Evolutionary conservation across 2,797 vertebrate genomes (phyloP).

Genomic region (Prunella strophiata): DNA sequence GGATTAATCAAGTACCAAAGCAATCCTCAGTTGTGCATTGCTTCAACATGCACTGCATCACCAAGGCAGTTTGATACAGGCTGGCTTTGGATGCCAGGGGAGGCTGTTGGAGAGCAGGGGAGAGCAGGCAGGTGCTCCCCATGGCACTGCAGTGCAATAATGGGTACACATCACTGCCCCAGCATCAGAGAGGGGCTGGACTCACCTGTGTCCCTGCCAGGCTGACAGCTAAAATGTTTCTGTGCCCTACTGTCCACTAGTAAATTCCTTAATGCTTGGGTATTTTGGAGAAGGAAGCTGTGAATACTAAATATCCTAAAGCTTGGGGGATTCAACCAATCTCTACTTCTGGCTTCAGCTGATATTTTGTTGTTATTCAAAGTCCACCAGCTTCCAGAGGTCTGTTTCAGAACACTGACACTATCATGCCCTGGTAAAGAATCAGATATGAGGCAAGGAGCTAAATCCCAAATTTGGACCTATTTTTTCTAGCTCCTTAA

Average conservation of each 20-base stretch:
- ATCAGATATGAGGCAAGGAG: neutral
- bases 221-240: neutral
- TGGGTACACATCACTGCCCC: neutral
- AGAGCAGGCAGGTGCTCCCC: neutral
- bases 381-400: neutral
- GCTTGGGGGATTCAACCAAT: neutral
- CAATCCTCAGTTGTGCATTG: neutral
- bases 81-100: neutral
- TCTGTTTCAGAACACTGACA: neutral
- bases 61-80: neutral
- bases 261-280: neutral
- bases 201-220: neutral
- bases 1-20: neutral
- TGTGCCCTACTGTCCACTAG: neutral
- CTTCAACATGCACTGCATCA: neutral
- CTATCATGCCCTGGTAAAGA: neutral
- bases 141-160: rapidly evolving
- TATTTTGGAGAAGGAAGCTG: neutral
- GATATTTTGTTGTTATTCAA: neutral
- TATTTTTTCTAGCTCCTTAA: neutral
- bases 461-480: neutral
- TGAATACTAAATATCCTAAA: neutral
- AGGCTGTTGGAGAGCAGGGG: neutral
- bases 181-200: neutral
- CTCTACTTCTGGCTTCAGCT: neutral